Conservation (phyloP, 2,888 invertebrate species). For the Petrolisthes cinctipes region DNA sequence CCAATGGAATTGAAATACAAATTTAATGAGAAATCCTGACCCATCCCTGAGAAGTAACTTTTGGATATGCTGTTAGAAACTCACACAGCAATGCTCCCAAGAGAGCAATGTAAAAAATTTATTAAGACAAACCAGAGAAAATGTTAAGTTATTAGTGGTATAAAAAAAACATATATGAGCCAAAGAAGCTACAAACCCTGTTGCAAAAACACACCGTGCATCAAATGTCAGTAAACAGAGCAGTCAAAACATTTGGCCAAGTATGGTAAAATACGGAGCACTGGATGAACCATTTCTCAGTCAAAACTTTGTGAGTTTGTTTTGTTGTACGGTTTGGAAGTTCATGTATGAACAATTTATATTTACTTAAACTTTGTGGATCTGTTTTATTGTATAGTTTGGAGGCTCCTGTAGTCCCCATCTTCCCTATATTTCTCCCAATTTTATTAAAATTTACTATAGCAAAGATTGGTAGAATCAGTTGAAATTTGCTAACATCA, state of each 20-base stretch:
- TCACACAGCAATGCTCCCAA: constrained; percentile 55
- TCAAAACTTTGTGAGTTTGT: background rate
- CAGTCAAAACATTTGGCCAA: constrained; percentile 64
- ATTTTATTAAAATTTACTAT: no score
- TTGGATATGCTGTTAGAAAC: constrained; percentile 53
- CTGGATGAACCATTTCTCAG: constrained; percentile 54
- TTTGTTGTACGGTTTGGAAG: no score
- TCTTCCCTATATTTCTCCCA: no score
- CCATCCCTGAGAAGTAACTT: constrained; percentile 54
- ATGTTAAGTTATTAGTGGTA: constrained; percentile 63
- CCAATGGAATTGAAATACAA: constrained; percentile 58
- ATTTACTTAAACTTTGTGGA: no score
- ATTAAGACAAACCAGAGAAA: constrained; percentile 50
- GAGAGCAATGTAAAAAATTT: constrained; percentile 44
- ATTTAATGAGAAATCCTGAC: constrained; percentile 61
- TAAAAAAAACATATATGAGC: constrained; percentile 65
- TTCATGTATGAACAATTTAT: no score
- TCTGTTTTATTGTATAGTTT: no score
- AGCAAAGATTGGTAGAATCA: no score
- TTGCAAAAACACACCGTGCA: constrained; percentile 65
- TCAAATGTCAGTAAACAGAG: constrained; percentile 65
- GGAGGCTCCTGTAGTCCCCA: no score
- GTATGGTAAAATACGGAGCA: constrained; percentile 54
- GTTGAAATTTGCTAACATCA: no score
- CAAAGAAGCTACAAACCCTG: constrained; percentile 65